Evolutionary conservation across 2,888 invertebrate species (phyloP).

Genomic region (Eupithecia subfuscata): DNA sequence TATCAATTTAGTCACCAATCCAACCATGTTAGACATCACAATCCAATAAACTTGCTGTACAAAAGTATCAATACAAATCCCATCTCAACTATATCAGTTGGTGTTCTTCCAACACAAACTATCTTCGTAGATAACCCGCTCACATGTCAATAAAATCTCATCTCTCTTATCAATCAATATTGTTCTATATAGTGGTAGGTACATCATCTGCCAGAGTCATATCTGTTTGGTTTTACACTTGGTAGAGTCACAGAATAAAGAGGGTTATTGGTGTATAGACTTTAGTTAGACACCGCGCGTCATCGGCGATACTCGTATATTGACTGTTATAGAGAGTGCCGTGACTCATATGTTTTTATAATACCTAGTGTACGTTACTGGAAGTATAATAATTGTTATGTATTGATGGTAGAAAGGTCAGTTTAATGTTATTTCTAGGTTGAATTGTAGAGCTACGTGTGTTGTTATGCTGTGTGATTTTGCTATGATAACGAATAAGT

Average conservation of each 20-base stretch:
- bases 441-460: background rate
- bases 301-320: constrained; percentile 15
- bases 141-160: background rate
- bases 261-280: background rate
- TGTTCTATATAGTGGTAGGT: too few species aligned
- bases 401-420: background rate
- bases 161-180: background rate
- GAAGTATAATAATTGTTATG: background rate
- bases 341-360: background rate
- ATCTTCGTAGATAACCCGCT: background rate
- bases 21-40: too few species aligned
- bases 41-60: too few species aligned
- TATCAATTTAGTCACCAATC: too few species aligned
- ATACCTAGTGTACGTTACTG: background rate
- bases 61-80: too few species aligned
- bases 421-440: background rate
- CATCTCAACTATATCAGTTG: too few species aligned
- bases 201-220: background rate
- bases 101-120: background rate
- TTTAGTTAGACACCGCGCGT: constrained; percentile 15
- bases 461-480: background rate
- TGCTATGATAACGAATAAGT: background rate
- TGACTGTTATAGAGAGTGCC: background rate
- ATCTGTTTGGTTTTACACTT: background rate
- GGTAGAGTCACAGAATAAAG: background rate